A percentile compares a stretch with the other conserved stretches of the same genome.
These are phyloP conservation scores for Volucella zonaria DNA, from an alignment of 2,888 invertebrate genomes.

Conservation along the genomic window DNA sequence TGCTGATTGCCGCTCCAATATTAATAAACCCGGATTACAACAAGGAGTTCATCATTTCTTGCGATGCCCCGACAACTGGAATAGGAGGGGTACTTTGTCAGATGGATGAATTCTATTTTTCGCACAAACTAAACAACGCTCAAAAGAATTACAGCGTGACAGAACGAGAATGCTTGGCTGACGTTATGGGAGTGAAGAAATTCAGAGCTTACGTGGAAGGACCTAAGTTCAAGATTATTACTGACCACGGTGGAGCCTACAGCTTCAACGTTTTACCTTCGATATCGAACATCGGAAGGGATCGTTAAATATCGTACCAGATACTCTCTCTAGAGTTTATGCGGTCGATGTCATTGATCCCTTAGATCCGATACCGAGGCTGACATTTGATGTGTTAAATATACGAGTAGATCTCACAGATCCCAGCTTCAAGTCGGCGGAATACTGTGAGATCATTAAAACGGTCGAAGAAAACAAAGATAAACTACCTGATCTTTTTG, in stretches of 20 bases:
- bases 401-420: conserved; percentile 18
- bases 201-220: not conserved
- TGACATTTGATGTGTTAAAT: not conserved
- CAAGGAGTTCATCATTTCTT: conserved; percentile 3
- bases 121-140: conserved; percentile 26
- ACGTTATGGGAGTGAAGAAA: conserved; percentile 1
- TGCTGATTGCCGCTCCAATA: conserved; percentile 9
- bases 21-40: conserved; percentile 26
- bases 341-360: not conserved
- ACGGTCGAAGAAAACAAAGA: not conserved
- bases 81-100: conserved; percentile 23
- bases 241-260: conserved; percentile 61
- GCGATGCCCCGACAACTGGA: not conserved
- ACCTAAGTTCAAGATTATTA: not conserved
- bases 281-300: conserved; percentile 52
- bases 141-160: conserved; percentile 40
- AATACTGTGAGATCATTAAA: conserved; percentile 9
- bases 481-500: conserved; percentile 41
- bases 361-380: not conserved
- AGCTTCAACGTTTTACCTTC: conserved; percentile 72
- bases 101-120: not conserved
- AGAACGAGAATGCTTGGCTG: conserved; percentile 28
- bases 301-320: conserved; percentile 74
- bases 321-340: conserved; percentile 71
- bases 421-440: not conserved